Conservation (phyloP, 2,888 invertebrate species). For the Coleophora flavipennella region DNA sequence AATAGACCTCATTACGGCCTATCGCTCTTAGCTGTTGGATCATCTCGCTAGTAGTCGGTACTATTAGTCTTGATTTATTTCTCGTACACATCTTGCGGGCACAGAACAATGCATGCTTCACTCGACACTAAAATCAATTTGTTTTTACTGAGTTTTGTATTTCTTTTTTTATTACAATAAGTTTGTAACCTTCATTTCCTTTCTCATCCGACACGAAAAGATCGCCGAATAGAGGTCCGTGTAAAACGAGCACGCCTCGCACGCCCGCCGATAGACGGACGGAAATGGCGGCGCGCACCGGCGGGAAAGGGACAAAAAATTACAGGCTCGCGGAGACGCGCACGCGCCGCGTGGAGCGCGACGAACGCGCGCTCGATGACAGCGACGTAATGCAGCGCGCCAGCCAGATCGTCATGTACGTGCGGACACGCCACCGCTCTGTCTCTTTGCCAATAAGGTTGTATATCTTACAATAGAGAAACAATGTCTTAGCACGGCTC, state of each 20-base stretch:
- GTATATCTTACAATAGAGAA: too few relatives aligned
- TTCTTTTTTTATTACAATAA: conserved; percentile 29
- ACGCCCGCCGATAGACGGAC: too few relatives aligned
- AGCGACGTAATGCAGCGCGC: conserved; percentile 88
- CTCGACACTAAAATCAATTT: conserved; percentile 13
- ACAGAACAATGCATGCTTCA: conserved; percentile 26
- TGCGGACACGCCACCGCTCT: conserved; percentile 30
- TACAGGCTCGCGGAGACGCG: conserved; percentile 64
- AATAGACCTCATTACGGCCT: conserved; percentile 21
- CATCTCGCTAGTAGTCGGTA: conserved; percentile 14
- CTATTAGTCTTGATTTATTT: conserved; percentile 3
- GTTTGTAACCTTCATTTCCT: conserved; percentile 37
- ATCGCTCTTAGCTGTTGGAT: conserved; percentile 9
- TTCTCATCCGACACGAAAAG: conserved; percentile 27
- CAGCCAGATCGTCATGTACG: conserved; percentile 91
- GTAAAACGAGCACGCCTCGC: too few relatives aligned
- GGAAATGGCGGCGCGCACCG: conserved; percentile 31
- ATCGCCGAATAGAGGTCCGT: conserved; percentile 42
- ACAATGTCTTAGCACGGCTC: too few relatives aligned
- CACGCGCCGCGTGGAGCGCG: conserved; percentile 64
- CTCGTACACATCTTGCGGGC: conserved; percentile 13
- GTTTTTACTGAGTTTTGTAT: conserved; percentile 14
- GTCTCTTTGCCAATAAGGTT: conserved; percentile 35
- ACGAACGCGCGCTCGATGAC: conserved; percentile 78
- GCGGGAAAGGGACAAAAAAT: conserved; percentile 50